These are phyloP conservation scores for Melanaphis sacchari DNA, from an alignment of 1,140 invertebrate genomes.

Conservation along the genomic window DNA sequence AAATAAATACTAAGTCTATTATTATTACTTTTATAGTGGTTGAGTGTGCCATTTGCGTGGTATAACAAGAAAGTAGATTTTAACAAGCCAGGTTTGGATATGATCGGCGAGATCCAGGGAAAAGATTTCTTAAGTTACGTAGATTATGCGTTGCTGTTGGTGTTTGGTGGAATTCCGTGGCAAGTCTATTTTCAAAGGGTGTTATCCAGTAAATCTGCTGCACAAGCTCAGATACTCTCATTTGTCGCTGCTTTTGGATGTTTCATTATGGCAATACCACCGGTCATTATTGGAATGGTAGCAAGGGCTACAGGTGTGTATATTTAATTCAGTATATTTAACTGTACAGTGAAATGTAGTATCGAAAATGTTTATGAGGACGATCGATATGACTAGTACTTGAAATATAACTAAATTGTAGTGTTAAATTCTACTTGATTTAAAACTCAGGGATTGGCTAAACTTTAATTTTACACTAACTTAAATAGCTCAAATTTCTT, in stretches of 20 bases:
- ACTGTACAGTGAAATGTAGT: background rate
- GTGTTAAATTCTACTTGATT: background rate
- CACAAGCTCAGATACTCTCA: constrained; percentile 91
- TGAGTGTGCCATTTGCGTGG: constrained; percentile 97
- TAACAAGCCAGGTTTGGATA: constrained; percentile 82
- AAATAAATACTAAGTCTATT: background rate
- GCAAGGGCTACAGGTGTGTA: constrained; percentile 89
- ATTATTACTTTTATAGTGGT: constrained; percentile 72
- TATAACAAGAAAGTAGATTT: constrained; percentile 83
- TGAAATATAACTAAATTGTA: background rate
- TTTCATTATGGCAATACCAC: constrained; percentile 95
- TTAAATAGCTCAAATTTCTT: background rate
- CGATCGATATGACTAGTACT: background rate
- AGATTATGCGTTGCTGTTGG: constrained; percentile 88
- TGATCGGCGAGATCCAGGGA: constrained; percentile 82
- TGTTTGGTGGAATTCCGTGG: constrained; percentile 99
- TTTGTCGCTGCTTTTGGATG: constrained; percentile 95
- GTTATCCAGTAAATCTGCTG: constrained; percentile 91
- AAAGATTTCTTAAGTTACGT: constrained; percentile 83
- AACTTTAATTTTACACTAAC: background rate
- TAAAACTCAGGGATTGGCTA: background rate
- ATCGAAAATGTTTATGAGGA: background rate
- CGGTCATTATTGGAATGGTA: constrained; percentile 94
- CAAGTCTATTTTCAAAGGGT: constrained; percentile 98
- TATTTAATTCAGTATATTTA: background rate